Evolutionary conservation across 2,113 vertebrate species (phyloP).

Genomic region (Macroglossus sobrinus): DNA sequence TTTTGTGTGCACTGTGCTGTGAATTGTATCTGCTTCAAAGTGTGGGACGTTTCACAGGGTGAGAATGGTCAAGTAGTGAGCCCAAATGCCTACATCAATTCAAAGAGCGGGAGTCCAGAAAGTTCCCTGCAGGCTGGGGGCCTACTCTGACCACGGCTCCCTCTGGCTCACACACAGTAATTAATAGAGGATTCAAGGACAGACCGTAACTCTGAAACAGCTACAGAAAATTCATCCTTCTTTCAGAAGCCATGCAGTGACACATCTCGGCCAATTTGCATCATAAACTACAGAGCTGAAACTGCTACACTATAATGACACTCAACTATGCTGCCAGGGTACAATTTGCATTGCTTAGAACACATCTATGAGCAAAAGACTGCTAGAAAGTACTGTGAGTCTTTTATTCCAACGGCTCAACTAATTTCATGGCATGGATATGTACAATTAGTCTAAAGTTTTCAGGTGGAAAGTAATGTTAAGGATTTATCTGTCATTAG

Average conservation of each 20-base stretch:
- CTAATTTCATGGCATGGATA: conserved; percentile 15
- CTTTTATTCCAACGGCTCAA: conserved; percentile 36
- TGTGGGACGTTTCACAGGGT: conserved; percentile 76
- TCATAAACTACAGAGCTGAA: conserved; percentile 54
- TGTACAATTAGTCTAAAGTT: conserved; percentile 35
- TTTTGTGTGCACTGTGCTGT: conserved; percentile 85
- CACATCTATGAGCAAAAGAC: not conserved
- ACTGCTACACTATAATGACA: conserved; percentile 36
- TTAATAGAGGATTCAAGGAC: conserved; percentile 80
- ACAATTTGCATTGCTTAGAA: conserved; percentile 53
- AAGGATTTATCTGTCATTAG: conserved; percentile 45
- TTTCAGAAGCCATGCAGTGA: conserved; percentile 61
- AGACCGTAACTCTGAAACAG: conserved; percentile 80
- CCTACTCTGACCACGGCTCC: conserved; percentile 78
- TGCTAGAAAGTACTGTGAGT: not conserved
- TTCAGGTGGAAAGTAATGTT: conserved; percentile 42
- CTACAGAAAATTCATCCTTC: conserved; percentile 75
- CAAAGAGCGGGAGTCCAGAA: conserved; percentile 71
- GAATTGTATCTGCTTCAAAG: conserved; percentile 86
- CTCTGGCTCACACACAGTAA: conserved; percentile 77
- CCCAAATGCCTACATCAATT: conserved; percentile 81
- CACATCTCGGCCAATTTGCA: conserved; percentile 69
- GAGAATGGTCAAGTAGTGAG: conserved; percentile 79
- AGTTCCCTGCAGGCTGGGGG: conserved; percentile 77
- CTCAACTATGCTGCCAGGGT: not conserved